phyloP scores from a whole-genome alignment of 23 tunicate species.

The Trididemnum nubilum region DNA sequence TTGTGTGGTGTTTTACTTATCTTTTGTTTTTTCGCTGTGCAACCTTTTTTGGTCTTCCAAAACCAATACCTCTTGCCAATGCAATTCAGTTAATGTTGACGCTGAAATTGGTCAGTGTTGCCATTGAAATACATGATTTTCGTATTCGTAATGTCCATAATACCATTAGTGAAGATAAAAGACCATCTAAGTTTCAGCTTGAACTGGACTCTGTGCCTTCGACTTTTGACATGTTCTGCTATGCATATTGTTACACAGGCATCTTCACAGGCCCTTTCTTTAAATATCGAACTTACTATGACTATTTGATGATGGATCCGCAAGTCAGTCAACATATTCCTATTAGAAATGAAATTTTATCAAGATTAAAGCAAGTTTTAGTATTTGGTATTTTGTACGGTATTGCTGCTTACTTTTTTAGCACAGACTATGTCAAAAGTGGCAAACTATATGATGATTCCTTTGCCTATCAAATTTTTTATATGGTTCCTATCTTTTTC shows the following conservation, averaged over 20 bases:
- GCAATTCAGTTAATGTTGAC: constrained; percentile 80
- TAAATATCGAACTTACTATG: constrained; percentile 70
- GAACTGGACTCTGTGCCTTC: constrained; percentile 51
- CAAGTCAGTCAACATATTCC: constrained; percentile 29
- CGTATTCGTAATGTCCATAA: constrained; percentile 18
- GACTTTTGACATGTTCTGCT: constrained; percentile 54
- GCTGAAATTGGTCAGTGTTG: constrained; percentile 77
- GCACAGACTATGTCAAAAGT: constrained; percentile 36
- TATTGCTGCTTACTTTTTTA: constrained; percentile 39
- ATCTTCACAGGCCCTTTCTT: constrained; percentile 86
- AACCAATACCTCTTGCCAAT: constrained; percentile 67
- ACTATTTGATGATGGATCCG: constrained; percentile 38
- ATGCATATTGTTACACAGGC: constrained; percentile 85
- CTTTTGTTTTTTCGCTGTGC: constrained; percentile 79
- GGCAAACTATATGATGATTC: constrained; percentile 61
- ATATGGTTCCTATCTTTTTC: constrained; percentile 79
- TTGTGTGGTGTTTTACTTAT: constrained; percentile 63
- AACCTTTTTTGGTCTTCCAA: constrained; percentile 47
- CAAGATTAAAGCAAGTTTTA: constrained; percentile 40
- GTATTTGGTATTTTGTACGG: constrained; percentile 44
- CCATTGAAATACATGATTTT: constrained; percentile 75
- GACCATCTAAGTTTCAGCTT: constrained; percentile 39
- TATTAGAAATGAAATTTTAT: constrained; percentile 54
- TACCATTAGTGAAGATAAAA: constrained; percentile 2
- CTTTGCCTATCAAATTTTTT: constrained; percentile 55